Evolutionary conservation across 2,888 invertebrate species (phyloP), one percentile per base, ranked within the genome.

Genomic region (Saturnia pavonia): DNA sequence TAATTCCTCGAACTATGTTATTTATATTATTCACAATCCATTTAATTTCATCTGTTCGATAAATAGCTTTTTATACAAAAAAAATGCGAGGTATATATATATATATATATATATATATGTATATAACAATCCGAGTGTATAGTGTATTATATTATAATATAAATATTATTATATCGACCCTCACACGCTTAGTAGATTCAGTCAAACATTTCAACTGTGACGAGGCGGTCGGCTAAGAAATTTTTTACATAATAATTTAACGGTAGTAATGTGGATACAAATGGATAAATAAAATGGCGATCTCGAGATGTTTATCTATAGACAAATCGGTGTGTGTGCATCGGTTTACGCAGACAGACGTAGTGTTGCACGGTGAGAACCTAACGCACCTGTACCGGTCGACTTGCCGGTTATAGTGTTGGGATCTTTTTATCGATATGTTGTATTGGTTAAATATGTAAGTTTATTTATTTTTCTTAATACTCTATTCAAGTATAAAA

Each of bases 341-440:
- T 76, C 80, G 76, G 77, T 77, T 48, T 78, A 80, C 69, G 48
- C 69, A 69, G 78, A 79, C 71, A 54, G 68, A 69, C 54, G 66
- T 68, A 72, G 66, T 48, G 60, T 48, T 54, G 69, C 67, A 78
- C 86, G 87, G 90, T 92, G 92, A 92, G 92, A 93, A 92, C 86
- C 88, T 78, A 83, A 86, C 88, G 90, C 93, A 93, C 93, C 93
- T 93, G 93, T 91, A 91, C 86, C 84, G 87, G 87, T 88, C 85
- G 85, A 87, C 82, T 82, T 81, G 85, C 80, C 77, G 77, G 77
- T 72, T 76, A 70, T 89, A 90, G 89, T 77, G 88, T 80, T 76
- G 85, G 63, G 74, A 42, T 54, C 70, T 63, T 45, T 45, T 63
- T 70, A 72, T 74, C 73, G 73, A 72, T 72, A 45, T 60, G 11